phyloP scores from a whole-genome alignment of 1,140 invertebrate genomes.

The Diorhabda sublineata region DNA sequence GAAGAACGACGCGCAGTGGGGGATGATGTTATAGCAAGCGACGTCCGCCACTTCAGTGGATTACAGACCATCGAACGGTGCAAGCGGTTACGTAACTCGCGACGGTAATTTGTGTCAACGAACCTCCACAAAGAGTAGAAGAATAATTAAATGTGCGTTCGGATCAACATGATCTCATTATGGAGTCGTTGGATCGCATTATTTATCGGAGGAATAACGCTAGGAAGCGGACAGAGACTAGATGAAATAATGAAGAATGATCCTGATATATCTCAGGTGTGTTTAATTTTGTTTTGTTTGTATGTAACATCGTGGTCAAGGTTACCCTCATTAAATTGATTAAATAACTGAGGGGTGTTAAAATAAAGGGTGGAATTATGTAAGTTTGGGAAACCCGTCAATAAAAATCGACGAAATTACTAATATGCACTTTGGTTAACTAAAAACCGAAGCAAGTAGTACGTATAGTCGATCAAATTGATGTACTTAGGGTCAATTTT shows the following conservation, averaged over 20 bases:
- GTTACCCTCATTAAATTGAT: slow-evolving; percentile 2
- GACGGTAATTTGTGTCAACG: slow-evolving; percentile 5
- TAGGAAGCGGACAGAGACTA: slow-evolving; percentile 18
- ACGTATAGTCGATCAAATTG: too few relatives aligned
- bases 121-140: slow-evolving; percentile 7
- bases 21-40: background rate
- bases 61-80: background rate
- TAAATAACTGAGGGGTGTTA: too few relatives aligned
- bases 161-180: background rate
- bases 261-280: slow-evolving; percentile 50
- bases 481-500: too few relatives aligned
- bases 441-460: too few relatives aligned
- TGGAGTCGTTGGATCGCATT: slow-evolving; percentile 6
- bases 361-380: too few relatives aligned
- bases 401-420: too few relatives aligned
- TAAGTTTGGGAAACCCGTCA: too few relatives aligned
- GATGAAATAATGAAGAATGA: slow-evolving; percentile 47
- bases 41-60: slow-evolving; percentile 7
- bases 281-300: slow-evolving; percentile 18
- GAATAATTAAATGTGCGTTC: background rate
- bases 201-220: slow-evolving; percentile 4
- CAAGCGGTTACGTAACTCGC: background rate
- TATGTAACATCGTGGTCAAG: slow-evolving; percentile 21
- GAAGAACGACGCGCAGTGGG: background rate
- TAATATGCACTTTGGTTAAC: too few relatives aligned